Conservation (phyloP, 2,113 vertebrate genomes). For the Megatriorchis doriae region DNA sequence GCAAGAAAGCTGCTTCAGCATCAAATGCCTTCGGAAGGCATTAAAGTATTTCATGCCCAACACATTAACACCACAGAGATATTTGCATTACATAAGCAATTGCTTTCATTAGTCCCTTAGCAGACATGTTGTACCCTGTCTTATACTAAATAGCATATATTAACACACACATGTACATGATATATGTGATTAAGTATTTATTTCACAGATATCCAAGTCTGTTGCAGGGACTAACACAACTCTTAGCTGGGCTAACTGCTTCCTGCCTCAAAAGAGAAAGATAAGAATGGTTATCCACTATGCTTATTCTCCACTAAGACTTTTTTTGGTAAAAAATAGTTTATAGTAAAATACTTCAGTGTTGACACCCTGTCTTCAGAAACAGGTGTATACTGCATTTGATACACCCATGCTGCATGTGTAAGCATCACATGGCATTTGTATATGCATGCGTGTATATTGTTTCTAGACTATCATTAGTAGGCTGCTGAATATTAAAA, state of each 20-base stretch:
- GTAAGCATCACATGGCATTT: accelerated
- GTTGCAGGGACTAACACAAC: not conserved
- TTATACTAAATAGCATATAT: not conserved
- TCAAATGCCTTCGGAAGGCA: not conserved
- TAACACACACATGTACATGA: accelerated
- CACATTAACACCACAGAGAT: no score
- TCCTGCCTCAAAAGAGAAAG: not conserved
- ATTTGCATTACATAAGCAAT: not conserved
- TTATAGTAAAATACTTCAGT: not conserved
- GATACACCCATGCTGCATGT: accelerated
- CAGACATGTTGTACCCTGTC: not conserved
- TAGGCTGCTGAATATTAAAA: not conserved
- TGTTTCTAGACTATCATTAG: not conserved
- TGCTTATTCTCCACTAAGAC: not conserved
- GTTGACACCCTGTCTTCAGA: not conserved
- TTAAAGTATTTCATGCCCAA: accelerated
- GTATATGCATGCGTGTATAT: accelerated
- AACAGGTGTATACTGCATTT: accelerated
- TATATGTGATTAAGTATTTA: not conserved
- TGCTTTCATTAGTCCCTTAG: not conserved
- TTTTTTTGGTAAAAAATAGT: not conserved
- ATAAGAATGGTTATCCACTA: not conserved
- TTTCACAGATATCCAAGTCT: not conserved
- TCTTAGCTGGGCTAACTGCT: not conserved
- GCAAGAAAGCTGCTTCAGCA: not conserved